Evolutionary conservation across 1,140 invertebrate species (phyloP), one percentile per base, ranked within the genome.

Genomic region (Acyrthosiphon pisum): DNA sequence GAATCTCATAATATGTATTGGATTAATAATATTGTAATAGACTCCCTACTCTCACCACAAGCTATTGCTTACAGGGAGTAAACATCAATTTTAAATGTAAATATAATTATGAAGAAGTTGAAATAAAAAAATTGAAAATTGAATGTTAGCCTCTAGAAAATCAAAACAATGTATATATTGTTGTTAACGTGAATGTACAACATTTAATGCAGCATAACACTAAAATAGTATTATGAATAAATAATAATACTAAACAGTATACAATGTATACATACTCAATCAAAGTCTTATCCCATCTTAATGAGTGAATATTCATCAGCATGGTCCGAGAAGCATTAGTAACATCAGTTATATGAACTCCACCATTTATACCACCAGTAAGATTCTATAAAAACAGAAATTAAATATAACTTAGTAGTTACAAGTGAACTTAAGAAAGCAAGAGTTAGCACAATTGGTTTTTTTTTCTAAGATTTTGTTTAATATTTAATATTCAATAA

Each of bases 311-410:
- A 95, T 99, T 99, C 98, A 99, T 99, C 0, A 99, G 96, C 96
- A 99, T 98, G 2, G 99, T 99, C 93, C 99, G 96, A 83, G 98
- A 99, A 2, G 99, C 99, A 95, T 99, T 99, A 18, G 99, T 99
- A 2, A 99, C 98, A 95, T 99, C 99, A 2, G 99, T 99, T 11
- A 98, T 96, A 95, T 99, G 98, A n/a, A 98, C 95, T 7, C 98
- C 98, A 88, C 97, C 97, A 68, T 97, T 95, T 93, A 95, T 95
- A 4, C 98, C 98, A 48, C 98, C 98, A 48, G 98, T 99, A 93
- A 99, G 96, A 95, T 99, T 99, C 98, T 98, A 94, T n/a, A 96
- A 53, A 96, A 53, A 96, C 94, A 93, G 94, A 50, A 84, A 87
- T 37, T 30, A 94, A 94, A 94, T 60, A 30, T 8, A 0, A 60